Conservation (phyloP, 2,113 vertebrate genomes). For the Corythaeola cristata region DNA sequence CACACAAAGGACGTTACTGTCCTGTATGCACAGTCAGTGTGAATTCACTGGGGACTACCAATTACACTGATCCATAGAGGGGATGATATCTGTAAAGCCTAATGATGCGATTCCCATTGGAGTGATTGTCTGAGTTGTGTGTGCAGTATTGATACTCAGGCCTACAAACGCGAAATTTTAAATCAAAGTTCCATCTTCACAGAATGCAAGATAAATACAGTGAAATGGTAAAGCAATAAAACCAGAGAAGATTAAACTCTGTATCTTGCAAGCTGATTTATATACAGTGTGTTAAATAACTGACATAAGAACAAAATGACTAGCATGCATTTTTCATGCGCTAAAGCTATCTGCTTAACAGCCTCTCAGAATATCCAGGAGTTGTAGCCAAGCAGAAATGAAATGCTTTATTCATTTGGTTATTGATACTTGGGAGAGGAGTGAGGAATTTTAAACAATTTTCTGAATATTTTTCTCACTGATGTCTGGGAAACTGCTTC, state of each 20-base stretch:
- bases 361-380: neutral
- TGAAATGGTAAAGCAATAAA: constrained; percentile 45
- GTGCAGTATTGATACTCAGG: neutral
- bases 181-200: constrained; percentile 7
- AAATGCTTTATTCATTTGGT: constrained; percentile 39
- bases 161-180: neutral
- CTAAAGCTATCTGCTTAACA: constrained; percentile 13
- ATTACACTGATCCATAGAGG: neutral
- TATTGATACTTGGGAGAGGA: constrained; percentile 1
- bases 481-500: neutral
- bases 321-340: constrained; percentile 35
- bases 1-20: neutral
- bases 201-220: neutral
- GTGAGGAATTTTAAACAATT: neutral
- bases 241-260: constrained; percentile 24
- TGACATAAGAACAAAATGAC: constrained; percentile 2
- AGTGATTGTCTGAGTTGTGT: neutral
- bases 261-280: constrained; percentile 32
- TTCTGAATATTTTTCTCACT: neutral
- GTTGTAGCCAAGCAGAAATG: constrained; percentile 2
- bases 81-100: neutral
- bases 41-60: neutral
- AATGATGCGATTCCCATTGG: neutral
- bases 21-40: neutral
- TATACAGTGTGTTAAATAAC: constrained; percentile 24